These are phyloP conservation scores for Trachops cirrhosus DNA, from an alignment of 2,797 vertebrate species.

Conservation along the genomic window DNA sequence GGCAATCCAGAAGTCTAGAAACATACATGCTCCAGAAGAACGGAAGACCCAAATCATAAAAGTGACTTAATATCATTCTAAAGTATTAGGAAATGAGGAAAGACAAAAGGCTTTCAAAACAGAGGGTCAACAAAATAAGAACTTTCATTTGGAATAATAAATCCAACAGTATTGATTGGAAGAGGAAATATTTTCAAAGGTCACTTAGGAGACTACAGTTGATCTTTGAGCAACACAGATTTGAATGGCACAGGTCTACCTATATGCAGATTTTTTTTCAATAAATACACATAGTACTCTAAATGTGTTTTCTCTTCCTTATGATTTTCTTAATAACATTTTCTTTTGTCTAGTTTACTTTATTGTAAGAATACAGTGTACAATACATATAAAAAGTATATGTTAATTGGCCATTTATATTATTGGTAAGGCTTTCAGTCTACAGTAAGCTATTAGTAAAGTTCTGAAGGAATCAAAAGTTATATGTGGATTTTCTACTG, in stretches of 20 bases:
- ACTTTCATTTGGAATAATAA: neutral
- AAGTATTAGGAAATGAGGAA: neutral
- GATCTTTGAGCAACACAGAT: neutral
- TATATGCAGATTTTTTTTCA: neutral
- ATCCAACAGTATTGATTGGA: neutral
- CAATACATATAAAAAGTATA: neutral
- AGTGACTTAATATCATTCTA: neutral
- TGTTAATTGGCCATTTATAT: neutral
- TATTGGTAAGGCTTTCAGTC: neutral
- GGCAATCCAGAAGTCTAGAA: neutral
- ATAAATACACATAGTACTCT: neutral
- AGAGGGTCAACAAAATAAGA: neutral
- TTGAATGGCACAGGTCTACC: neutral
- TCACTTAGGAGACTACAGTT: neutral
- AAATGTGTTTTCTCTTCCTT: neutral
- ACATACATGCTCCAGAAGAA: neutral
- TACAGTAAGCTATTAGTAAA: neutral
- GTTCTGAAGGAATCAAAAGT: neutral
- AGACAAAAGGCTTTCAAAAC: neutral
- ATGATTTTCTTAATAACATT: neutral
- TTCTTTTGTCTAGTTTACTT: neutral
- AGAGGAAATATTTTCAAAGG: neutral
- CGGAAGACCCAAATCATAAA: neutral
- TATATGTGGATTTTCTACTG: neutral
- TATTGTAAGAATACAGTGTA: neutral